A percentile compares a stretch with the other conserved stretches of the same genome.
These are phyloP conservation scores for Lepilemur septentrionalis DNA, from an alignment of 2,797 vertebrate species.

Conservation along the genomic window DNA sequence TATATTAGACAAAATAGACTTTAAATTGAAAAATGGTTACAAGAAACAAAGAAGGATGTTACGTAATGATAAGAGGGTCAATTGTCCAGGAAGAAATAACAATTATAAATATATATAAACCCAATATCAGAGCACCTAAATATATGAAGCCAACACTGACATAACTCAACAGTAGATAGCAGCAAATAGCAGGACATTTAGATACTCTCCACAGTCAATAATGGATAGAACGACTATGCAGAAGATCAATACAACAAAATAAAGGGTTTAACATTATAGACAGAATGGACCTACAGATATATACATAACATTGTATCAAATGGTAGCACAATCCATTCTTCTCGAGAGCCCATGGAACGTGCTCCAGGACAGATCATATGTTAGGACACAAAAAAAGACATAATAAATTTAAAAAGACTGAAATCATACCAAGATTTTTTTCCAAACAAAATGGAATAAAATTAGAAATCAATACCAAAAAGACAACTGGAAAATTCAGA, in stretches of 20 bases:
- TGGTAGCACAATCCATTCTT: neutral
- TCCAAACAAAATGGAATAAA: neutral
- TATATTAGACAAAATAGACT: neutral
- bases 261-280: neutral
- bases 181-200: neutral
- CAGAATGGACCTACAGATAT: neutral
- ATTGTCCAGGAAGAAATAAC: neutral
- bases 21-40: neutral
- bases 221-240: neutral
- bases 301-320: neutral
- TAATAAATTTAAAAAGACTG: neutral
- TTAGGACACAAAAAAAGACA: neutral
- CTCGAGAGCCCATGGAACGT: neutral
- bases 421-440: neutral
- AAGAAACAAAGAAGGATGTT: neutral
- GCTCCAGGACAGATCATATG: neutral
- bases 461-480: neutral
- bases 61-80: neutral
- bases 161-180: neutral
- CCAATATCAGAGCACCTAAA: neutral
- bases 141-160: neutral
- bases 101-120: neutral
- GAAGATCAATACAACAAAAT: neutral
- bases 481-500: neutral
- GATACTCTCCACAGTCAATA: neutral